These are phyloP conservation scores for Falco concolor DNA, from an alignment of 2,797 vertebrate species.

Conservation along the genomic window DNA sequence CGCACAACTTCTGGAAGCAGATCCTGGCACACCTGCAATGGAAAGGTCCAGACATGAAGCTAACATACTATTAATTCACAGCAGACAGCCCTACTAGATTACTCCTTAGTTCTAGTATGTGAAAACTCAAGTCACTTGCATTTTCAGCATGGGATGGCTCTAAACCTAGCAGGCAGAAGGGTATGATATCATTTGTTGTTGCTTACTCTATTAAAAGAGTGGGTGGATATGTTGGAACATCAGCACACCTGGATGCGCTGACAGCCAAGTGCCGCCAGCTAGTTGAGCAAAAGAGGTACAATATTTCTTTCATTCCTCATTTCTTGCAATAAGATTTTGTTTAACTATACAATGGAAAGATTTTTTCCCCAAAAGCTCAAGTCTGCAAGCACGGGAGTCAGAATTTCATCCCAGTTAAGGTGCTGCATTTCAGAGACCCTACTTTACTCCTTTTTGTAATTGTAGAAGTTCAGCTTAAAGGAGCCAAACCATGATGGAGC, in stretches of 20 bases:
- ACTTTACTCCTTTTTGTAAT: neutral
- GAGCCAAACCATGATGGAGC: neutral
- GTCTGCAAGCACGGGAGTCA: neutral
- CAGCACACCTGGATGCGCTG: constrained; percentile 3
- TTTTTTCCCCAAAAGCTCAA: neutral
- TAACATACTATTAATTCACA: neutral
- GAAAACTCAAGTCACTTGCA: neutral
- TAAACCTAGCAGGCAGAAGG: neutral
- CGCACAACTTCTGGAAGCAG: neutral
- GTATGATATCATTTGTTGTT: constrained; percentile 28
- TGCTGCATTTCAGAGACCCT: neutral
- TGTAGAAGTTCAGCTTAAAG: neutral
- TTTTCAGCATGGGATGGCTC: neutral
- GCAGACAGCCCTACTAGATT: neutral
- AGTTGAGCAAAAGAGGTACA: neutral
- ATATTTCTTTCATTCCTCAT: neutral
- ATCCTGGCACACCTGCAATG: neutral
- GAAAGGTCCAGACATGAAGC: neutral
- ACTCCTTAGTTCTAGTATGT: neutral
- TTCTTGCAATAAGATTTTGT: neutral
- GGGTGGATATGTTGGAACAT: constrained; percentile 11
- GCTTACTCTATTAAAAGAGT: neutral
- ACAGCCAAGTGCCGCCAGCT: constrained; percentile 14
- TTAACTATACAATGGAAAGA: neutral
- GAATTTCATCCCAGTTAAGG: neutral